Evolutionary conservation across 1,140 invertebrate genomes (phyloP), one percentile per base, ranked within the genome.

Genomic region (Drosophila ercepeae): DNA sequence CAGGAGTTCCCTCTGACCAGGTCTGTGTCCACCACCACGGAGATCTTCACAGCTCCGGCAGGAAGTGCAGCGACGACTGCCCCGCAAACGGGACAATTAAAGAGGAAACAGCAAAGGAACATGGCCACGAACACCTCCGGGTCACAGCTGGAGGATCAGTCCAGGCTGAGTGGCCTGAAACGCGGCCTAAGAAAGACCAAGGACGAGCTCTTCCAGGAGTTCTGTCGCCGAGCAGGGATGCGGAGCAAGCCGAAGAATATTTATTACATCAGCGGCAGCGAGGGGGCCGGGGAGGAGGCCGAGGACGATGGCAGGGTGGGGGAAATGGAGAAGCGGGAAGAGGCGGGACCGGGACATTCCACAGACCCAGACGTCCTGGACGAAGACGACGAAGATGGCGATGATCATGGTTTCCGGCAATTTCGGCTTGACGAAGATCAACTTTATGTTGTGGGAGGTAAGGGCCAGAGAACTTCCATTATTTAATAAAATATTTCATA

Each of bases 201-300:
- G 57, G 90, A 91, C 46, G 90, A 91, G 34, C 69, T 91, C 0
- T 91, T 91, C 39, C 78, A 90, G 58, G 90, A 91, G 49, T 90
- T 91, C 29, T 90, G 89, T 41, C 83, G 84, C 9, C 53, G 82
- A 2, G 83, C 90, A 1, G 89, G 90, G 4, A 58, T 81, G 64
- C 81, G 89, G 14, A 78, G 54, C 53, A 91, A 90, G 16, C 89
- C 88, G 1, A 91, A 91, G 53, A 83, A 91, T 18, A 90, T 91
- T 1, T 90, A 91, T 44, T 88, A 83, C 46, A 90, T 91, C 16
- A 72, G 71, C 25, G 74, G 70, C 46, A 71, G 65, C 13, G 75
- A 78, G 2, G 78, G 88, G 6, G 51, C 52, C 1, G 68, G 69
- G 5, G 50, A 51, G 5, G 46, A 32, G 2, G 44, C 9, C 32